Base-by-base conservation (phyloP, 2,888 invertebrate species). In the Zaprionus lineosus region DNA sequence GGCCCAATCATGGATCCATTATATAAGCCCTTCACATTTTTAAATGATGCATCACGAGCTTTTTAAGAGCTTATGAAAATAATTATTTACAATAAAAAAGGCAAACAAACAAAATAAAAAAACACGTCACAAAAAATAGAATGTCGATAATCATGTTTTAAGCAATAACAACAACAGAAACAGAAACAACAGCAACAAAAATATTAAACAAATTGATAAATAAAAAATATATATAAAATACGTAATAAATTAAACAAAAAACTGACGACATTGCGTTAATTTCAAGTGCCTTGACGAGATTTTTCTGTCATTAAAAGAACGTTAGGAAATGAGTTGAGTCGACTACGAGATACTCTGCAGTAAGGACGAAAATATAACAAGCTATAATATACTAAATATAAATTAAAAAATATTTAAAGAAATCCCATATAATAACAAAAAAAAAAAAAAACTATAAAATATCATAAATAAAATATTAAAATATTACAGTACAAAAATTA, bases 161-260 rank as follows among this genome's bases (percentile, higher is more conserved):
- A 28, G 28, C 12, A 15, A 3, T 24, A 8, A 24, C 2, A 41
- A 37, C 7, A 44, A 40, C 12, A n/a, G 5, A n/a, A 6, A 7
- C 1, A 37, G 1, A 37, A 4, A 21, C 4, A 18, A n/a, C 5
- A 14, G 6, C 12, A 12, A 34, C n/a, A n/a, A n/a, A n/a, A n/a
- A n/a, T n/a, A n/a, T n/a, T 61, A 60, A 31, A 40, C 26, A 28
- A 24, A 52, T 14, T 11, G 9, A n/a, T n/a, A n/a, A n/a, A n/a
- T n/a, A n/a, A n/a, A n/a, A 55, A 16, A 24, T 37, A 34, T 3
- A 9, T 19, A 33, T 40, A 58, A 51, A 31, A 33, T 12, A 44
- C 57, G 57, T 58, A 57, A 66, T 71, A 63, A 67, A 63, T 78
- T 60, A 60, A 75, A 58, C 44, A 71, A 58, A 65, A 43, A 16